Base-by-base conservation (phyloP, 2,113 vertebrate genomes). In the Rattus rattus region DNA sequence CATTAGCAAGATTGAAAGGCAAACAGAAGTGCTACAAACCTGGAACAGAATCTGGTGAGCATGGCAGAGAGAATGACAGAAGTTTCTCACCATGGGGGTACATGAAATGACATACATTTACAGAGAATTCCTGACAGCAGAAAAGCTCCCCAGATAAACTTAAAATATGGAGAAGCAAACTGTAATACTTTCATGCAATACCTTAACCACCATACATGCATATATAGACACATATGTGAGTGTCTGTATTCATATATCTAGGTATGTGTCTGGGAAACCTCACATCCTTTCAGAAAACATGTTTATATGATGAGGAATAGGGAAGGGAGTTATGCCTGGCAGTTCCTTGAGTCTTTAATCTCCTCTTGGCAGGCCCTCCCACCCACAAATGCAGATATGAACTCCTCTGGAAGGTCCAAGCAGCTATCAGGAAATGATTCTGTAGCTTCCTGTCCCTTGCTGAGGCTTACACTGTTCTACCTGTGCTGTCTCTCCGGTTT, bases 401-500 rank as follows among this genome's bases (percentile, higher is more conserved):
- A 43, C 1, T 24, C 54, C 5, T 20, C 19, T 39, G 36, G 33
- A 13, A 30, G 33, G 5, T 9, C 85, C 22, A 3, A 0, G 19
- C 4, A 39, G 47, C 61, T 63, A 61, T 26, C 6, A 43, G 26
- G 10, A 79, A 28, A 24, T 43, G 9, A 9, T 4, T 47, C 17
- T 22, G 26, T 26, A 14, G 56, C 30, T 13, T 28, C 33, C 24
- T 16, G 0, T 3, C 61, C 9, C 84, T 28, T 63, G 59, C 67
- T 4, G 63, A 56, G 16, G 49, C 91, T n/a, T 20, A 59, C 2
- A 33, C 4, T 0, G 7, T 24, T 79, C 20, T 75, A 16, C 2
- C n/a, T 30, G 0, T 4, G 7, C 61, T 5, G 2, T 9, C 3
- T 24, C 11, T n/a, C 26, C 36, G 16, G 36, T 24, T 28, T 26